Base-by-base conservation (phyloP, 2,888 invertebrate species). In the Carterocephalus palaemon region DNA sequence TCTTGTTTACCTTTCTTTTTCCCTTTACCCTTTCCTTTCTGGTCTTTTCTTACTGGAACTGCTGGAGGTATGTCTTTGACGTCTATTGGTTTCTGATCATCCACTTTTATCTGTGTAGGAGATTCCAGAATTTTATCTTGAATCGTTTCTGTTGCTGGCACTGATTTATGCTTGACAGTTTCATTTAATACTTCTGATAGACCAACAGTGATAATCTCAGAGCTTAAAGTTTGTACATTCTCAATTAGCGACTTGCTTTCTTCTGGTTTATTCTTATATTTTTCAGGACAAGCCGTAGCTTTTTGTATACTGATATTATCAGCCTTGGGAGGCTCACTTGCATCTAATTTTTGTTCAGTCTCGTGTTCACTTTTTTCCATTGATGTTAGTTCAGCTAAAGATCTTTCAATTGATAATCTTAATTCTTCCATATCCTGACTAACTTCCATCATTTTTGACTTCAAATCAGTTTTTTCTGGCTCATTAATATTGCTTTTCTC, bases 381-480 rank as follows among this genome's bases (percentile, higher is more conserved):
- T 7, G 71, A 61, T 3, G 76, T 75, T 1, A 85, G 59, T 53
- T 79, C 86, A 17, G 83, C 84, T 48, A 86, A 60, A 10, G 86
- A 84, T 48, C 68, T 73, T 61, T 86, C 86, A 43, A 86, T 81
- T 0, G 85, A 84, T 9, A 73, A 37, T 39, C 78, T 70, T 31
- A 86, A 58, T 38, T 79, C 84, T 54, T 85, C 82, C 81, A 86
- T 79, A 39, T 83, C 84, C 59, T 77, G 67, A 51, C 79, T 83
- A 0, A 85, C 85, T 62, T 84, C 84, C 60, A 83, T 70, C 58
- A 82, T 78, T 70, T 84, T 82, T 0, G 83, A 80, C 63, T 81
- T 83, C 1, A 83, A 57, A 53, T 79, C 80, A 2, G 73, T 81
- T 51, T 78, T 80, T 57, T 79, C 78, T 41, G 63, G 58, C 33